A percentile compares a stretch with the other conserved stretches of the same genome.
Conservation (phyloP, 2,113 vertebrate species). For the Ciconia maguari region DNA sequence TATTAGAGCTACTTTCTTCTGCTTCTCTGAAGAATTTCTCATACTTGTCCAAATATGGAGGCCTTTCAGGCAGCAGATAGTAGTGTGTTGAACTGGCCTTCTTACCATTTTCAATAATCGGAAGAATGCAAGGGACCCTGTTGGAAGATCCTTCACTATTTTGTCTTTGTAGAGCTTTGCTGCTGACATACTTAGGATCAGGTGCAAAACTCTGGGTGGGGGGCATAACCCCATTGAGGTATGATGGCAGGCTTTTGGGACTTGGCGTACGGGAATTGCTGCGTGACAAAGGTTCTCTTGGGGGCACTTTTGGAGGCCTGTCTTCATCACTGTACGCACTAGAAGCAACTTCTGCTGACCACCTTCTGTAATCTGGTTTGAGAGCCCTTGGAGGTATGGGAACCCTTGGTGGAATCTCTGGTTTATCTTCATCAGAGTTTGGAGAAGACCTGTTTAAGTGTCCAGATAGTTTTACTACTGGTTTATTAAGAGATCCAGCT, state of each 20-base stretch:
- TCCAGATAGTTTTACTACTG: slow-evolving; percentile 73
- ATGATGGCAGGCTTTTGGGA: slow-evolving; percentile 91
- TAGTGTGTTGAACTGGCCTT: slow-evolving; percentile 94
- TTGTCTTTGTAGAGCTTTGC: slow-evolving; percentile 88
- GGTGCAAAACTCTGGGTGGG: slow-evolving; percentile 97
- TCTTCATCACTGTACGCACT: slow-evolving; percentile 90
- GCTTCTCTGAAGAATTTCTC: slow-evolving; percentile 86
- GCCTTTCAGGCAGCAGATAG: slow-evolving; percentile 89
- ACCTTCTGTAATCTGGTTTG: slow-evolving; percentile 88
- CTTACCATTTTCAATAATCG: slow-evolving; percentile 89
- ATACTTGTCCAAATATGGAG: slow-evolving; percentile 82
- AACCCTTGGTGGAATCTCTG: slow-evolving; percentile 87
- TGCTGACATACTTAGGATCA: slow-evolving; percentile 93
- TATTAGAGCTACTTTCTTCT: slow-evolving; percentile 42
- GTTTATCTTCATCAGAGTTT: slow-evolving; percentile 81
- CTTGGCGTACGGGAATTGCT: slow-evolving; percentile 88
- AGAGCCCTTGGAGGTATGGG: slow-evolving; percentile 89
- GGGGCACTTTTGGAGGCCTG: slow-evolving; percentile 91
- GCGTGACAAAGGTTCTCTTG: slow-evolving; percentile 85
- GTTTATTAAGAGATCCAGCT: slow-evolving; percentile 91
- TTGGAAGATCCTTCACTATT: slow-evolving; percentile 86
- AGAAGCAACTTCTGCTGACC: slow-evolving; percentile 94
- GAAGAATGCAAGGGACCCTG: slow-evolving; percentile 88
- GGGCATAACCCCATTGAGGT: slow-evolving; percentile 95
- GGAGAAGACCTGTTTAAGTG: slow-evolving; percentile 69